Evolutionary conservation across 2,888 invertebrate species (phyloP).

Genomic region (Tiphia femorata): DNA sequence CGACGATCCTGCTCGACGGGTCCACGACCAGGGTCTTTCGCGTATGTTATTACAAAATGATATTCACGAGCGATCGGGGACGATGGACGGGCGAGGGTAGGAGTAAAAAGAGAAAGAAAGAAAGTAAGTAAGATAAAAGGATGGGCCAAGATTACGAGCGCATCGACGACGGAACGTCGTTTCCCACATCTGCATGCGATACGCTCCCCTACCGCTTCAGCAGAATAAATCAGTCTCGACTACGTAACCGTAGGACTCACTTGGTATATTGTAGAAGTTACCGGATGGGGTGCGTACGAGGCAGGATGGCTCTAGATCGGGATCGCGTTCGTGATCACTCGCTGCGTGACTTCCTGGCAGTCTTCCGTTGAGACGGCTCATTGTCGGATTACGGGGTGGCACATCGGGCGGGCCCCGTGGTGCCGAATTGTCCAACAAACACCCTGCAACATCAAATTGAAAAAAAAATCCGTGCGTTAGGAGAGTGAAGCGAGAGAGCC

Average conservation of each 20-base stretch:
- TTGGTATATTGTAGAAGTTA: constrained; percentile 90
- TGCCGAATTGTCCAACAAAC: constrained; percentile 86
- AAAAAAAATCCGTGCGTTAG: constrained; percentile 25
- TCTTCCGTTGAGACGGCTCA: constrained; percentile 91
- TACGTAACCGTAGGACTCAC: constrained; percentile 68
- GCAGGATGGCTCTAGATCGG: constrained; percentile 92
- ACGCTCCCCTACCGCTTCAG: background rate
- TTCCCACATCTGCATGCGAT: background rate
- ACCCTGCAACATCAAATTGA: constrained; percentile 76
- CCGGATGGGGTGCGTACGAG: constrained; percentile 92
- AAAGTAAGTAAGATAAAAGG: background rate
- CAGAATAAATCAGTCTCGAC: constrained; percentile 28
- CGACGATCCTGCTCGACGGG: no score
- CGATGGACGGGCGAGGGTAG: background rate
- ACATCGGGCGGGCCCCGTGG: constrained; percentile 84
- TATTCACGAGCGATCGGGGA: background rate
- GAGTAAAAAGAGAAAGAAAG: background rate
- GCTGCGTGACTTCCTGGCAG: constrained; percentile 75
- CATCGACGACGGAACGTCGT: no score
- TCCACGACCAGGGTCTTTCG: no score
- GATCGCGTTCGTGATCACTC: constrained; percentile 72
- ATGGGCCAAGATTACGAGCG: no score
- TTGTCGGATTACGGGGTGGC: constrained; percentile 91
- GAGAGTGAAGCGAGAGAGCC: constrained; percentile 17
- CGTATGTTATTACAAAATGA: no score